Evolutionary conservation across 2,888 invertebrate genomes (phyloP).

Genomic region (Athripsodes cinereus): DNA sequence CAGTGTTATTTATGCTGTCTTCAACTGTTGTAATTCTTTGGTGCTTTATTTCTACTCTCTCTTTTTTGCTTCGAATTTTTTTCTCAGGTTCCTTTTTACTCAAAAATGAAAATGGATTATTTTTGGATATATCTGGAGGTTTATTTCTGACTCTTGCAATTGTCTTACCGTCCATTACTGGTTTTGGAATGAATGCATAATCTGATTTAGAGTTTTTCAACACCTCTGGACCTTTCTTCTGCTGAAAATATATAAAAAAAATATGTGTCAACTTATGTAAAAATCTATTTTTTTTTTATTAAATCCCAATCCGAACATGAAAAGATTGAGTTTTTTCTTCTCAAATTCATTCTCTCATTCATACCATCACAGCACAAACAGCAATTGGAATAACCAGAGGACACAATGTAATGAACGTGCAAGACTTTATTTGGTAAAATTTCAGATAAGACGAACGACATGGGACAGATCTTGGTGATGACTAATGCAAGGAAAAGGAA

Average conservation of each 20-base stretch:
- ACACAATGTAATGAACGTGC: no score
- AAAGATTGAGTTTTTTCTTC: no score
- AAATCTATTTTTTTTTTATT: no score
- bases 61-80: no score
- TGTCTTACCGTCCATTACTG: slow-evolving; percentile 42
- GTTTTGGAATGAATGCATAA: slow-evolving; percentile 44
- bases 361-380: no score
- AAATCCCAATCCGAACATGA: no score
- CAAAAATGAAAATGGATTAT: slow-evolving; percentile 19
- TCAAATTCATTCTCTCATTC: no score
- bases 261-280: background rate
- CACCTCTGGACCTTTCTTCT: slow-evolving; percentile 12
- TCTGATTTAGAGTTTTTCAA: slow-evolving; percentile 4
- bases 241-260: slow-evolving; percentile 14
- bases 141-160: slow-evolving; percentile 38
- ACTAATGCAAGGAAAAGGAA: no score
- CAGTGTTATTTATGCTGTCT: background rate
- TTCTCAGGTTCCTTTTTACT: slow-evolving; percentile 5
- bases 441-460: no score
- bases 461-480: no score
- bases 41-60: background rate
- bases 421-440: no score
- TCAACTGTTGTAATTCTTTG: background rate
- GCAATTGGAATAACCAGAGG: no score
- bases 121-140: slow-evolving; percentile 4